phyloP scores from a whole-genome alignment of 2,797 vertebrate species.

The Cossypha niveicapilla region DNA sequence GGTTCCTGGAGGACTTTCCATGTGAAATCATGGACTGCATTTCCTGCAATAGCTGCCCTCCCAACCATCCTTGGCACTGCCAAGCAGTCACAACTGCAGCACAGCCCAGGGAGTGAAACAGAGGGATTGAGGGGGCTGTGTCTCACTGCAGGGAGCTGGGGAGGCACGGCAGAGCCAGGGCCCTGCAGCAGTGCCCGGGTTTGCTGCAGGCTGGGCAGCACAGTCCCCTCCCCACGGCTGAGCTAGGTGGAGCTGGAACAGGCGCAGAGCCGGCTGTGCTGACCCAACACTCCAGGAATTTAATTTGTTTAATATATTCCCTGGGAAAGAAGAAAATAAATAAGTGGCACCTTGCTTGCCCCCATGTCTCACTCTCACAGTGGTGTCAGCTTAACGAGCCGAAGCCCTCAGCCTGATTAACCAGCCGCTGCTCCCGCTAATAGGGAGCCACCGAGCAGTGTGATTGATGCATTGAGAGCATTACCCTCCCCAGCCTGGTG shows the following conservation, averaged over 20 bases:
- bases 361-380: slow-evolving; percentile 36
- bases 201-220: neutral
- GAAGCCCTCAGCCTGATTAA: slow-evolving; percentile 69
- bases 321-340: slow-evolving; percentile 65
- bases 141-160: neutral
- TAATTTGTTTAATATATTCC: slow-evolving; percentile 71
- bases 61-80: neutral
- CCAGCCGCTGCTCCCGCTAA: neutral
- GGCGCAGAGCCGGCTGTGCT: neutral
- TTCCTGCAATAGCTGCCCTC: neutral
- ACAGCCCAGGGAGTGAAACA: neutral
- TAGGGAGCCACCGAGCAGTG: neutral
- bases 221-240: neutral
- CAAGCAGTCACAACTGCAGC: accelerated
- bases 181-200: neutral
- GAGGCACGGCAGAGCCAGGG: accelerated
- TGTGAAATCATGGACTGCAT: neutral
- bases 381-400: slow-evolving; percentile 58
- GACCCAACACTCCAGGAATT: slow-evolving; percentile 63
- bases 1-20: accelerated
- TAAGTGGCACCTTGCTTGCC: slow-evolving; percentile 43
- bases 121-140: neutral
- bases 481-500: neutral
- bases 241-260: neutral
- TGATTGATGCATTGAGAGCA: slow-evolving; percentile 26